Base-by-base conservation (phyloP, 2,888 invertebrate species). In the Apomyelois bistriatella region DNA sequence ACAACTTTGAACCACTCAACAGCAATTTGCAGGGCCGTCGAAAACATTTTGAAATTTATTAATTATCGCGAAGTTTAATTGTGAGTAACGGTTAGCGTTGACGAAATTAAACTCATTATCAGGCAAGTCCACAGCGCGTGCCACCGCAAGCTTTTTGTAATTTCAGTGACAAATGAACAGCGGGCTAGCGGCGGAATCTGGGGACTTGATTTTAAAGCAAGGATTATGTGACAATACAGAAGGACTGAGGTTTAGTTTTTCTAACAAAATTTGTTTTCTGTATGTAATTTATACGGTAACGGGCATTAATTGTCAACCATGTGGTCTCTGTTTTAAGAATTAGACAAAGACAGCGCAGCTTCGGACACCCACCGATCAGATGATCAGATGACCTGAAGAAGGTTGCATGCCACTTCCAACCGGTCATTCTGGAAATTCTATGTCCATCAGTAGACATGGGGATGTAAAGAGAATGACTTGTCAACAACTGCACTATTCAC, bases 101-200 rank as follows among this genome's bases (percentile, higher is more conserved):
- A 67, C 68, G 67, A 76, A 79, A 82, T 85, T 82, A 79, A 82
- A 82, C 77, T 85, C 79, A 76, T 81, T 77, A 79, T 61, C 60
- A 69, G 65, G 65, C 61, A 59, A 51, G 42, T 35, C 17, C 42
- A 7, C 36, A 48, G 46, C 56, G 61, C 22, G 22, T 5, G 2
- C 22, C 22, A 22, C 79, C 80, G 66, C 80, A 74, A 73, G 82
- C 85, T 83, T 86, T 86, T 86, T 85, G 84, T 83, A 81, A 81
- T 80, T 78, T 67, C 78, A 72, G 71, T 85, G 83, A 85, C 83
- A 85, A 85, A 85, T 85, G 82, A 84, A 85, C 82, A 82, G 68
- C 72, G 65, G 60, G 62, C 62, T 56, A 62, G 66, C 67, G 58
- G 60, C 56, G 57, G 59, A 61, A 60, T 62, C 60, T 59, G 59